Base-by-base conservation (phyloP, 1,140 invertebrate genomes). In the Homarus americanus region DNA sequence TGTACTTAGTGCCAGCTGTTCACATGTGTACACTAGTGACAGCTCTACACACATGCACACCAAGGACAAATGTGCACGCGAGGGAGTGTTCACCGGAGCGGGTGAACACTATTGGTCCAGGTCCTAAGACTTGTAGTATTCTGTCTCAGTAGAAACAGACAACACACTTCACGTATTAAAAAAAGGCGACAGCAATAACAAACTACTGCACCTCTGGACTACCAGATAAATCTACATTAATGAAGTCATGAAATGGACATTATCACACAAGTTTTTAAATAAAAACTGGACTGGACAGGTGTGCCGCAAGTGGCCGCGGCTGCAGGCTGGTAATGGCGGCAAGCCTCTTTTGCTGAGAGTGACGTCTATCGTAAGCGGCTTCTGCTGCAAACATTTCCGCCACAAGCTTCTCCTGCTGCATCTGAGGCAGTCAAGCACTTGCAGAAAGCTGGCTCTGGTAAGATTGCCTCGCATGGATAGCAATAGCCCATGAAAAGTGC, bases 161-260 rank as follows among this genome's bases (percentile, higher is more conserved):
- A 75, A 17, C 73, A 75, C 73, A 75, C 36, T 63, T 38, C 41
- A 75, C 73, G 41, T 38, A 36, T 75, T n/a, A n/a, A 75, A 75
- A 75, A 75, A 75, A 75, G 73, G 73, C 73, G 36, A 75, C 73
- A 75, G 34, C 41, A 38, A 75, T 75, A 75, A 75, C 73, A 75
- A 75, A 75, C 73, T 75, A n/a, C n/a, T n/a, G n/a, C n/a, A n/a
- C n/a, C 73, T 75, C 73, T 38, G 20, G 36, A 17, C 34, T 38
- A 75, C 34, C 34, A 75, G 73, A 24, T 38, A 75, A 34, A 38
- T 38, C 34, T 75, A 75, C 73, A 75, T 75, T 38, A 75, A 75
- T 75, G 34, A 75, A 75, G 73, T 75, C 73, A n/a, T 75, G 73
- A 38, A 75, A 75, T 75, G 73, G 73, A 75, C 73, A 75, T 75